These are phyloP conservation scores for Maniola jurtina DNA, from an alignment of 1,140 invertebrate genomes.

Conservation along the genomic window DNA sequence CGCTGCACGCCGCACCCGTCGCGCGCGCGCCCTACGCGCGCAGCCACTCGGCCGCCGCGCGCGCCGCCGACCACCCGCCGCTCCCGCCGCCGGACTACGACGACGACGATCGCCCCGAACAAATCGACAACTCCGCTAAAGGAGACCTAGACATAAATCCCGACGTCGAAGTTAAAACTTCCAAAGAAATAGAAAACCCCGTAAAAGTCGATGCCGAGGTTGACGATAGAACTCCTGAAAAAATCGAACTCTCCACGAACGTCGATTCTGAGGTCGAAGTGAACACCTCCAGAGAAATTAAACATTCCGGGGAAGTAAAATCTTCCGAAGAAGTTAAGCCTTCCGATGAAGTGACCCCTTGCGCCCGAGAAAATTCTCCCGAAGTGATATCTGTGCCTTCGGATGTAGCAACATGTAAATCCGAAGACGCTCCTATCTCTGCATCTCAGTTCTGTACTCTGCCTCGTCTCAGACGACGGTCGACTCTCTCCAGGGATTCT, in stretches of 20 bases:
- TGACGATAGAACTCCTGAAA: not conserved
- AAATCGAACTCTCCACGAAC: not conserved
- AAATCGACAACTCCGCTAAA: not conserved
- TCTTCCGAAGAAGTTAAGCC: conserved; percentile 2
- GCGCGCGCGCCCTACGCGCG: conserved; percentile 19
- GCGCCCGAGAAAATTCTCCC: not conserved
- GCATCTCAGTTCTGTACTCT: conserved; percentile 51
- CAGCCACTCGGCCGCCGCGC: conserved; percentile 19
- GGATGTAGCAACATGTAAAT: not conserved
- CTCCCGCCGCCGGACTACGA: not conserved
- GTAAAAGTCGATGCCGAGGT: not conserved
- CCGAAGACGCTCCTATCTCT: conserved; percentile 15
- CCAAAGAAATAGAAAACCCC: not conserved
- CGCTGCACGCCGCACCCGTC: conserved; percentile 61
- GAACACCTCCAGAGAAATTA: not conserved
- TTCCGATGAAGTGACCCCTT: not conserved
- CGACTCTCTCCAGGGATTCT: conserved; percentile 26
- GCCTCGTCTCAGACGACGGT: conserved; percentile 48
- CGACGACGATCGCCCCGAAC: not conserved
- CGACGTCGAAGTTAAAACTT: not conserved
- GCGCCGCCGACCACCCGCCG: conserved; percentile 4
- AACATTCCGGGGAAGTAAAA: conserved; percentile 6
- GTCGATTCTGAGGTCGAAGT: not conserved
- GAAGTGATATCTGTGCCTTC: not conserved
- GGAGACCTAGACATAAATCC: not conserved